A percentile compares a stretch with the other conserved stretches of the same genome.
Conservation (phyloP, 2,797 vertebrate genomes). For the Champsocephalus esox region DNA sequence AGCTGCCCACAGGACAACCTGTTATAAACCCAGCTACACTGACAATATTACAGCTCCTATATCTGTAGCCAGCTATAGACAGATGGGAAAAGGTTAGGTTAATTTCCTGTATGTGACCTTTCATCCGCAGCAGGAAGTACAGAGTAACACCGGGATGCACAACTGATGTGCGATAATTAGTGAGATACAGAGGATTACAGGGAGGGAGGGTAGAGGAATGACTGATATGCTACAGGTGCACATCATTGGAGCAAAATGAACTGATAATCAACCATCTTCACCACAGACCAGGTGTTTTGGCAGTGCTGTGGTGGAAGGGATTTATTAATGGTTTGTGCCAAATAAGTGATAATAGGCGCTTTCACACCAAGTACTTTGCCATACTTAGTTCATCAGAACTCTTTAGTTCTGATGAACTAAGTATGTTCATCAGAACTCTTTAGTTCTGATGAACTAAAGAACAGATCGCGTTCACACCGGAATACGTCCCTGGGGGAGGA, state of each 20-base stretch:
- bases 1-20: neutral
- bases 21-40: neutral
- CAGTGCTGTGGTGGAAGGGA: neutral
- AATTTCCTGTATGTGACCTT: conserved; percentile 69
- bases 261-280: conserved; percentile 1
- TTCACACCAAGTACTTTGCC: too few relatives aligned
- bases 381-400: too few relatives aligned
- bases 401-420: too few relatives aligned
- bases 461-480: too few relatives aligned
- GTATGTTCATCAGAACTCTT: too few relatives aligned
- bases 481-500: too few relatives aligned
- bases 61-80: conserved; percentile 36
- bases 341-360: too few relatives aligned
- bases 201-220: conserved; percentile 15
- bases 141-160: conserved; percentile 46
- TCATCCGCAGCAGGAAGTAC: conserved; percentile 53
- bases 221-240: conserved; percentile 30
- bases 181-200: conserved; percentile 4
- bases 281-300: conserved; percentile 28
- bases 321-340: too few relatives aligned
- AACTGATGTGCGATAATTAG: conserved; percentile 59
- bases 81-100: conserved; percentile 56
- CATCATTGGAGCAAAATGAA: conserved; percentile 19
- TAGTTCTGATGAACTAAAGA: too few relatives aligned
- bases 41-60: neutral